Evolutionary conservation across 2,888 invertebrate genomes (phyloP), one percentile per base, ranked within the genome.

Genomic region (Lasioglossum marginatum): DNA sequence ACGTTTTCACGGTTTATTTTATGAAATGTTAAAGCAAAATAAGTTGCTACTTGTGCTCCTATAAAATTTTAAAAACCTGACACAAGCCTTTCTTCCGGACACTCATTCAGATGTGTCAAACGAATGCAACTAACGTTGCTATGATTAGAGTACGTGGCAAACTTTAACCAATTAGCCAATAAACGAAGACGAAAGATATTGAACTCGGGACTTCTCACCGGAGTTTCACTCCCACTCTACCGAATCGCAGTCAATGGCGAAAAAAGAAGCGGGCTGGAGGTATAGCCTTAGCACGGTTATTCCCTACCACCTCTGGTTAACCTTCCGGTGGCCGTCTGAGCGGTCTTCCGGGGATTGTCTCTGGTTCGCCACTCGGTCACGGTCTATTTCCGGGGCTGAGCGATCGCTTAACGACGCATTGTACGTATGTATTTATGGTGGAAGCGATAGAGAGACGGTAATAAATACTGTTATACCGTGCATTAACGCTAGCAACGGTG

Each of bases 341-440:
- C 89, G 91, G 83, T 89, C 93, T 94, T 94, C 94, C 94, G 94
- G 94, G 92, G 91, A 94, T 94, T 94, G 94, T 94, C 91, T 93
- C 89, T 83, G 77, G 88, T 77, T 88, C 84, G 76, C 86, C 90
- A 92, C 87, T 88, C 92, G 91, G 92, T 93, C 92, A 91, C 90
- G 93, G 92, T 94, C 93, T 93, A 93, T 93, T 93, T 94, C 93
- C 92, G 91, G 92, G 91, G 88, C 91, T 86, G 84, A 85, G 86
- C 89, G 90, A 91, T 91, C 89, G 91, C 91, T 91, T 94, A 94
- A 94, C 94, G 94, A 94, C 92, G 93, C 92, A 94, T 94, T 94
- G 94, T 94, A 91, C 92, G 90, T 92, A 92, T 93, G 93, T 92
- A 93, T 93, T 93, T 93, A 93, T 93, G 89, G 92, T 92, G 91